Evolutionary conservation across 2,888 invertebrate genomes (phyloP).

Genomic region (Drosophila robusta): DNA sequence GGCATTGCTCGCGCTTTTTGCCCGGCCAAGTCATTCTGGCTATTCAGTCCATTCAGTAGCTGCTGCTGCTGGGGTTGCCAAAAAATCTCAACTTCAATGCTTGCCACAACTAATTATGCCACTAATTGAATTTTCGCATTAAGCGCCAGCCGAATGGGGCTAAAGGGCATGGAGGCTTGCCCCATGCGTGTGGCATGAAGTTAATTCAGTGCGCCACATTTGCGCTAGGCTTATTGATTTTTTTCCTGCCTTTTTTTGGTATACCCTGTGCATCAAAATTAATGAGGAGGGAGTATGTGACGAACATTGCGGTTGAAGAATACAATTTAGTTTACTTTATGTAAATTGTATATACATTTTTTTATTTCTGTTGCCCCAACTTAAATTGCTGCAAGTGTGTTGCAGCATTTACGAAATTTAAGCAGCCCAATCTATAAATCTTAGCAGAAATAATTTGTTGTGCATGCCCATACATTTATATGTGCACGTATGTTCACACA

Average conservation of each 20-base stretch:
- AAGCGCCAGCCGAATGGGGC: constrained; percentile 58
- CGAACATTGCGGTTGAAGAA: no score
- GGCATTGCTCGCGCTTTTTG: constrained; percentile 54
- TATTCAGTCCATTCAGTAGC: constrained; percentile 42
- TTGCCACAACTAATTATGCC: constrained; percentile 83
- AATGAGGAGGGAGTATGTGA: not conserved
- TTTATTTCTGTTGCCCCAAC: not conserved
- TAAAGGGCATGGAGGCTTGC: constrained; percentile 12
- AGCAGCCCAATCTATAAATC: constrained; percentile 25
- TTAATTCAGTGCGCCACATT: constrained; percentile 67
- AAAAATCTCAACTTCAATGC: constrained; percentile 79
- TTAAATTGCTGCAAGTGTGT: constrained; percentile 30
- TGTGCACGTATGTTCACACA: not conserved
- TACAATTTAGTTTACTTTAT: not conserved
- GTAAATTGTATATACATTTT: not conserved
- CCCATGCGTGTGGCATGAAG: constrained; percentile 66
- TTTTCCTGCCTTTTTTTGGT: constrained; percentile 23
- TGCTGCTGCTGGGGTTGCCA: constrained; percentile 36
- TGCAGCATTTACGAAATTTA: constrained; percentile 34
- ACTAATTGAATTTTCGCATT: constrained; percentile 83
- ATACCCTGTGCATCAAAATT: constrained; percentile 26
- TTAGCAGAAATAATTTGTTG: constrained; percentile 30
- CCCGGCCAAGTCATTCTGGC: constrained; percentile 28
- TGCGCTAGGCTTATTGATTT: constrained; percentile 64
- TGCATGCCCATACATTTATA: constrained; percentile 3